These are phyloP conservation scores for Exephanes ischioxanthus DNA, from an alignment of 2,888 invertebrate genomes.

Conservation along the genomic window DNA sequence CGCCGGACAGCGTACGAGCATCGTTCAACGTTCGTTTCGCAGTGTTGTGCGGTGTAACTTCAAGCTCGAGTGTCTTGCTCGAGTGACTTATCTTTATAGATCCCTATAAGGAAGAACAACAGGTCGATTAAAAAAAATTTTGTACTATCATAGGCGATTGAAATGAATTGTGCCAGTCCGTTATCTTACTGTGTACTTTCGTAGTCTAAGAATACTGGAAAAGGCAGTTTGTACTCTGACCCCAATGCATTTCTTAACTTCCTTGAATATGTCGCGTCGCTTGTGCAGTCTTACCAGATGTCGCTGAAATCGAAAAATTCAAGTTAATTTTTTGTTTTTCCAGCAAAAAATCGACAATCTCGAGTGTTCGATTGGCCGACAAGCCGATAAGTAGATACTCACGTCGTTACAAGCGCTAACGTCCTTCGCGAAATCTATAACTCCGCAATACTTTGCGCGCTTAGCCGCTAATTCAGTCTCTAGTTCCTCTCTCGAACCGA, in stretches of 20 bases:
- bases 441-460: constrained; percentile 76
- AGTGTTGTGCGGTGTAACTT: constrained; percentile 87
- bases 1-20: constrained; percentile 94
- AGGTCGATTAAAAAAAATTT: constrained; percentile 56
- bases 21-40: constrained; percentile 85
- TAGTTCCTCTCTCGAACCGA: constrained; percentile 78
- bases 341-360: background rate
- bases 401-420: constrained; percentile 75
- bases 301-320: constrained; percentile 71
- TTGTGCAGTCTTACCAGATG: constrained; percentile 77
- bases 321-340: constrained; percentile 39
- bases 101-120: constrained; percentile 84
- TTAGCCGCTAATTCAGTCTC: constrained; percentile 81
- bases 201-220: constrained; percentile 86
- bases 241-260: constrained; percentile 83
- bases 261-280: constrained; percentile 81
- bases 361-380: background rate
- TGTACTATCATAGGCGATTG: constrained; percentile 59
- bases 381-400: constrained; percentile 53
- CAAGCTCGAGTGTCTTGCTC: constrained; percentile 85
- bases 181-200: constrained; percentile 87
- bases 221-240: constrained; percentile 85
- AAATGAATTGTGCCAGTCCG: constrained; percentile 2
- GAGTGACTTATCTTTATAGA: constrained; percentile 86
- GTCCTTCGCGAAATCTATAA: constrained; percentile 74